Evolutionary conservation across 2,888 invertebrate genomes (phyloP), one percentile per base, ranked within the genome.

Genomic region (Trichacis sp.): DNA sequence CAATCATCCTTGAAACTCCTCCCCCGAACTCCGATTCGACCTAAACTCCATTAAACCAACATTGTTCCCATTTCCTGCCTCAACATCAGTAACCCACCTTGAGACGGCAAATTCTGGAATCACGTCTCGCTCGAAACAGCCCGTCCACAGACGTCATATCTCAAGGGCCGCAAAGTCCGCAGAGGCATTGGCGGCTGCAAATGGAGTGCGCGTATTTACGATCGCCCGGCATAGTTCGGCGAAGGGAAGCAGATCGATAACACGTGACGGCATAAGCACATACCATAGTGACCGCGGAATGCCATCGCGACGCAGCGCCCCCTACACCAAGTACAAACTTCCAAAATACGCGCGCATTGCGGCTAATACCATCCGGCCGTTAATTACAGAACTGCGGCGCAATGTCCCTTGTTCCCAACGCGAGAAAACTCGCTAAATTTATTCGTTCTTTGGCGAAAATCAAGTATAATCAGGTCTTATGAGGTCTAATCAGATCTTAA

Each of bases 241-340:
- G 62, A 66, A 66, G 56, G 62, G 48, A 65, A 49, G 43, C 45
- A 72, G 79, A 82, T 82, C 82, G 79, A 82, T 82, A 82, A 77
- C 78, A 77, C 80, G 77, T 79, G 79, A 79, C 73, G 72, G 73
- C 77, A 79, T 77, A 78, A 75, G 73, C 77, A 74, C 80, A 82
- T 81, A 80, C 81, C 81, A 74, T 73, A 78, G 77, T 78, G 79
- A 81, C 82, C 82, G 74, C 80, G 78, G 82, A 82, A 82, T 82
- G 79, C 79, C 75, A 82, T 81, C 77, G 73, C 71, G 59, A 69
- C 75, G 64, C 46, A 64, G 70, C 56, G 54, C 51, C 53, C 57
- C 56, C 56, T 46, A n/a, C n/a, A n/a, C 24, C 24, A 8, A 24
- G 24, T 24, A 24, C 24, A 24, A 24, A 70, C 71, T 75, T 76